phyloP scores from a whole-genome alignment of 2,797 vertebrate genomes.

The Sebastes baramenuke region DNA sequence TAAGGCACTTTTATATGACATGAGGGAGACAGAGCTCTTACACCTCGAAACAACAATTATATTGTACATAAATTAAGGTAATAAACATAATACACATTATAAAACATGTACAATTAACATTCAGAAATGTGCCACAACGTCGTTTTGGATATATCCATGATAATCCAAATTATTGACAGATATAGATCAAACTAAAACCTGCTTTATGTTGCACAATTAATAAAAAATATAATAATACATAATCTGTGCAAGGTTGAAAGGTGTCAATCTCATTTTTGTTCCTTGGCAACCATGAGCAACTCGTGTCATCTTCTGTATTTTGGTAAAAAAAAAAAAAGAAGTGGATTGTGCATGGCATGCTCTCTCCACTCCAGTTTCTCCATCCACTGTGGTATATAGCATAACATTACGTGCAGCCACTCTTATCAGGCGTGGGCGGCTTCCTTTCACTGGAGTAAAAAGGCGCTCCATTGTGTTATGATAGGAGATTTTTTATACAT shows the following conservation, averaged over 20 bases:
- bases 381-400: slow-evolving; percentile 4
- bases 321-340: neutral
- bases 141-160: too few relatives aligned
- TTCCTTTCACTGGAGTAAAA: slow-evolving; percentile 23
- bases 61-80: too few relatives aligned
- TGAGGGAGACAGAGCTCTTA: too few relatives aligned
- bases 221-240: too few relatives aligned
- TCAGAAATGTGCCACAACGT: too few relatives aligned
- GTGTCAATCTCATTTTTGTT: slow-evolving; percentile 3
- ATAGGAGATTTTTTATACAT: neutral
- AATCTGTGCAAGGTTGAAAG: too few relatives aligned
- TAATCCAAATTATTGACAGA: too few relatives aligned
- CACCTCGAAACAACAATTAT: too few relatives aligned
- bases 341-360: neutral
- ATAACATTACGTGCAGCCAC: slow-evolving; percentile 31
- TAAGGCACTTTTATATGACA: too few relatives aligned
- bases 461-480: slow-evolving; percentile 19
- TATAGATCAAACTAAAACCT: too few relatives aligned
- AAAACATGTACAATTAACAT: neutral
- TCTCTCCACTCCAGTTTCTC: slow-evolving; percentile 21
- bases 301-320: neutral
- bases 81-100: too few relatives aligned
- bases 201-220: too few relatives aligned
- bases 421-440: slow-evolving; percentile 24
- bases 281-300: slow-evolving; percentile 33